Evolutionary conservation across 1,140 invertebrate species (phyloP).

Genomic region (Carposina sasakii): DNA sequence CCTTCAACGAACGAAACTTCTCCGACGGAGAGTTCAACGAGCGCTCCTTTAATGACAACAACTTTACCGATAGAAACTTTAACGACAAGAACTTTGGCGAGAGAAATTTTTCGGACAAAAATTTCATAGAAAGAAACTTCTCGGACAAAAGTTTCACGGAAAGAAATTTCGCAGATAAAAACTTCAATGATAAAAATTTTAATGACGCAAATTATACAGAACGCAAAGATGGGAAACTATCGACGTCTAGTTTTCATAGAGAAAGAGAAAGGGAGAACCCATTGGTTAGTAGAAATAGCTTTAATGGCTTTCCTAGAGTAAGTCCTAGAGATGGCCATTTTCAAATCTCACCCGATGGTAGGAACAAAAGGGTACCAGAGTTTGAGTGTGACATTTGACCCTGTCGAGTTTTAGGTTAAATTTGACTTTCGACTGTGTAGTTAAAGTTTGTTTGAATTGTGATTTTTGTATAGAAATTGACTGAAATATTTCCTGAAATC

Average conservation of each 20-base stretch:
- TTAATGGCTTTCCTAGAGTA: slow-evolving; percentile 60
- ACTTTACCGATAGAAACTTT: slow-evolving; percentile 42
- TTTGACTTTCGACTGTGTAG: slow-evolving; percentile 11
- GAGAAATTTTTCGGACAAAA: slow-evolving; percentile 39
- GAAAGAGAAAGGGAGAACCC: slow-evolving; percentile 59
- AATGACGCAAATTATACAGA: slow-evolving; percentile 59
- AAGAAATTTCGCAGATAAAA: slow-evolving; percentile 41
- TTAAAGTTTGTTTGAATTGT: slow-evolving; percentile 9
- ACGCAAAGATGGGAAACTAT: slow-evolving; percentile 61
- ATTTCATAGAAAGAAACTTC: slow-evolving; percentile 46
- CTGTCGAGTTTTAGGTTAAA: slow-evolving; percentile 8
- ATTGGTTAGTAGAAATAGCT: slow-evolving; percentile 65
- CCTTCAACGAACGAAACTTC: slow-evolving; percentile 56
- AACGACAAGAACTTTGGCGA: slow-evolving; percentile 42
- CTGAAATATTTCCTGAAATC: slow-evolving; percentile 10
- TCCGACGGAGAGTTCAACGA: slow-evolving; percentile 53
- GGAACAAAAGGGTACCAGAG: slow-evolving; percentile 73
- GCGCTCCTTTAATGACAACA: slow-evolving; percentile 44
- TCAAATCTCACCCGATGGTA: slow-evolving; percentile 55
- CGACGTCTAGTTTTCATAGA: slow-evolving; percentile 64
- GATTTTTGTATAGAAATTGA: slow-evolving; percentile 4
- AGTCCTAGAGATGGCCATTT: slow-evolving; percentile 53
- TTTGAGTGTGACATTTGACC: slow-evolving; percentile 76
- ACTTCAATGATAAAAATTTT: slow-evolving; percentile 43
- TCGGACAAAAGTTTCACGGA: slow-evolving; percentile 41